Percentiles rank a stretch among this genome's conserved stretches.
phyloP scores from a whole-genome alignment of 2,797 vertebrate species.

The Lagocephalus sceleratus region DNA sequence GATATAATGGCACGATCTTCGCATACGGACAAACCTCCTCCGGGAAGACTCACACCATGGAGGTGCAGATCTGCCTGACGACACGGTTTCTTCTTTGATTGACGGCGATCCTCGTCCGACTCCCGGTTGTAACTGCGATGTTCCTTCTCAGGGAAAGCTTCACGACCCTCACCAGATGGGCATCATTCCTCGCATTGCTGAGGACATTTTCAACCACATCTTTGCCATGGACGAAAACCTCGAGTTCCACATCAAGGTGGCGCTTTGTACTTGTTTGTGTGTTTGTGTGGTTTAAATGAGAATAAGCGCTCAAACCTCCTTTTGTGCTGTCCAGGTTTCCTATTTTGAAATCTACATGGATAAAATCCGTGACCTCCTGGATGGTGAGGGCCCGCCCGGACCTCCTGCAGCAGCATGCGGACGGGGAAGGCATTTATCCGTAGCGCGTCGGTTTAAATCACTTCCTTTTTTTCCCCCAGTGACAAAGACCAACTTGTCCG shows the following conservation, averaged over 20 bases:
- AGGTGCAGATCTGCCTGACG: slow-evolving; percentile 74
- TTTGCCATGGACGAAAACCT: slow-evolving; percentile 97
- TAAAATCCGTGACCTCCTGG: slow-evolving; percentile 94
- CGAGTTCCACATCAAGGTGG: slow-evolving; percentile 95
- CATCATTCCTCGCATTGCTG: slow-evolving; percentile 92
- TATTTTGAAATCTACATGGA: slow-evolving; percentile 99
- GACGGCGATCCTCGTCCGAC: neutral
- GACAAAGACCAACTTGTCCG: slow-evolving; percentile 95
- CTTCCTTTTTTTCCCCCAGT: slow-evolving; percentile 69
- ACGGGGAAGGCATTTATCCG: neutral
- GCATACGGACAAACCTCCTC: slow-evolving; percentile 89
- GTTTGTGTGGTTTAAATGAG: neutral
- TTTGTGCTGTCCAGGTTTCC: slow-evolving; percentile 79
- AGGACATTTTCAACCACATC: slow-evolving; percentile 96
- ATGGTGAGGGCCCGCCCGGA: slow-evolving; percentile 77
- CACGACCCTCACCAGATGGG: slow-evolving; percentile 93
- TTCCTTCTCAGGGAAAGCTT: slow-evolving; percentile 82
- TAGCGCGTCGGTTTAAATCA: neutral
- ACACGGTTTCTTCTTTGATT: neutral
- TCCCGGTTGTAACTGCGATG: neutral
- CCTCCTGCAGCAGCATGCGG: neutral
- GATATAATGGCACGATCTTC: slow-evolving; percentile 92
- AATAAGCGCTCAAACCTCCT: neutral
- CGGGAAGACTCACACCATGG: slow-evolving; percentile 92
- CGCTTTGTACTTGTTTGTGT: neutral